phyloP scores from a whole-genome alignment of 1,140 invertebrate genomes.

The Drosophila tristis region DNA sequence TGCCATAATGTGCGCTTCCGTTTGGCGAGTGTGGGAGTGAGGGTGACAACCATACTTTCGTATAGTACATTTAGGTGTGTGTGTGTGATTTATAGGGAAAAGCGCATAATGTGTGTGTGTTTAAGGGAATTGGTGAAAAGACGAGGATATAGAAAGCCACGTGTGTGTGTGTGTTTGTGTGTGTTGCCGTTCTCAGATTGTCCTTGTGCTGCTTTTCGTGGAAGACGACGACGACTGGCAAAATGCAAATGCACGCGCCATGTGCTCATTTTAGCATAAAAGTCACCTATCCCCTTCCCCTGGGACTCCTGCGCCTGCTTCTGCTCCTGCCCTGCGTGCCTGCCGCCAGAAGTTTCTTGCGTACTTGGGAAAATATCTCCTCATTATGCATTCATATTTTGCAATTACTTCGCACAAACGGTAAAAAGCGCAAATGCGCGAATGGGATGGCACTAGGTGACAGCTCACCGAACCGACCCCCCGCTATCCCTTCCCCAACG shows the following conservation, averaged over 20 bases:
- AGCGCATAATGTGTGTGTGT: too few relatives aligned
- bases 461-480: background rate
- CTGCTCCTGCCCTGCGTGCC: constrained; percentile 8
- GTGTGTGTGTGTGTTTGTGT: background rate
- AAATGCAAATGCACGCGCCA: constrained; percentile 76
- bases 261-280: constrained; percentile 77
- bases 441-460: constrained; percentile 50
- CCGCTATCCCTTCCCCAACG: too few relatives aligned
- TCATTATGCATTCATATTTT: constrained; percentile 81
- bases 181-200: constrained; percentile 30
- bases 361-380: constrained; percentile 76
- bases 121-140: too few relatives aligned
- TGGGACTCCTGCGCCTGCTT: constrained; percentile 2
- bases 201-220: constrained; percentile 60
- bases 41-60: background rate
- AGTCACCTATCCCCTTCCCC: constrained; percentile 48
- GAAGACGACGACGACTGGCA: constrained; percentile 37
- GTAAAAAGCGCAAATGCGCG: constrained; percentile 65
- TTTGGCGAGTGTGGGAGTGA: background rate
- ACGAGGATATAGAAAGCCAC: too few relatives aligned
- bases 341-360: constrained; percentile 67
- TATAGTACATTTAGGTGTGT: background rate
- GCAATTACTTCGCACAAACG: constrained; percentile 70
- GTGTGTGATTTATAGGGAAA: too few relatives aligned
- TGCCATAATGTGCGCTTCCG: constrained; percentile 1